These are phyloP conservation scores for Cettia cetti DNA, from an alignment of 2,113 vertebrate species.

Conservation along the genomic window DNA sequence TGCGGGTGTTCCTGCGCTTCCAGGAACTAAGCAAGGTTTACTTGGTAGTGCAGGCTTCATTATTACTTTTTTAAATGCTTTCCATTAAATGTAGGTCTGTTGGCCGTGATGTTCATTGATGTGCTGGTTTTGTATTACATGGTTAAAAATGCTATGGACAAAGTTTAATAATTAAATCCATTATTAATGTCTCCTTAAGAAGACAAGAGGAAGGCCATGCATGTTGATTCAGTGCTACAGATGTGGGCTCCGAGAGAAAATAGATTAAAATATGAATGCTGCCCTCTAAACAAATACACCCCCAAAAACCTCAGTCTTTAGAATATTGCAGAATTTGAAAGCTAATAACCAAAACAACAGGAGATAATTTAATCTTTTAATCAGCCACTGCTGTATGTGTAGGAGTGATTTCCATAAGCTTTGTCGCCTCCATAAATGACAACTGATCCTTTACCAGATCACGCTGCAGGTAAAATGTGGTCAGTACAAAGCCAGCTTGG, in stretches of 20 bases:
- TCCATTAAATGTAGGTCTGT: slow-evolving; percentile 24
- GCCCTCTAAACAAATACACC: neutral
- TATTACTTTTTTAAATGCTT: neutral
- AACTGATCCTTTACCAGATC: neutral
- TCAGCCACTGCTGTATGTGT: neutral
- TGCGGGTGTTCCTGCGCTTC: neutral
- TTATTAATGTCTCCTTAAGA: slow-evolving; percentile 47
- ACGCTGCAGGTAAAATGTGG: neutral
- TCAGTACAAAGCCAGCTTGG: neutral
- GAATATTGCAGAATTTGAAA: neutral
- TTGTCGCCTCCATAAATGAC: neutral
- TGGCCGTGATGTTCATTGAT: neutral
- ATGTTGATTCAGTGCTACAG: slow-evolving; percentile 10
- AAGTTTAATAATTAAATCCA: slow-evolving; percentile 60
- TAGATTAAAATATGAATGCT: neutral
- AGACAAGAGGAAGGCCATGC: neutral
- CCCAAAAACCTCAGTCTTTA: neutral
- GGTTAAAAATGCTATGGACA: slow-evolving; percentile 20
- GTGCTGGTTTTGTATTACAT: slow-evolving; percentile 47
- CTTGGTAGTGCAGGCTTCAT: slow-evolving; percentile 5
- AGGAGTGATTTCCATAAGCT: neutral
- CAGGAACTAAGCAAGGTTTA: slow-evolving; percentile 42
- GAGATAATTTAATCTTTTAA: neutral
- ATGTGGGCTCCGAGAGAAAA: neutral
- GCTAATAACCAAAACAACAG: neutral